Conservation (phyloP, 2,797 vertebrate genomes). For the Synaphobranchus kaupii region DNA sequence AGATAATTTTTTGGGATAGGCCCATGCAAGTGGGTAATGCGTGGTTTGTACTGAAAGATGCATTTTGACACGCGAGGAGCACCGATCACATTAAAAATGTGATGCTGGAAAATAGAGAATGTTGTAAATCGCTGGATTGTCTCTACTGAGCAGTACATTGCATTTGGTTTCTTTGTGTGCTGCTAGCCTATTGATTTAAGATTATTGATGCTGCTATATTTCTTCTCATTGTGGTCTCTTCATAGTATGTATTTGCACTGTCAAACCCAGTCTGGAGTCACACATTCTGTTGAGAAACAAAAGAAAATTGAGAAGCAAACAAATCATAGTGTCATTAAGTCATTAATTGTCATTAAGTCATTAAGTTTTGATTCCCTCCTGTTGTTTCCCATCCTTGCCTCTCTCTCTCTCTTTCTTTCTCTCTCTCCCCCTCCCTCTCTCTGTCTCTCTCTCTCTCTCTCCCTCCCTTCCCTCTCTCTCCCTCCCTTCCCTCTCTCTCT, state of each 20-base stretch:
- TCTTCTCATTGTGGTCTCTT: not conserved
- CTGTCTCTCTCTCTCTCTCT: slow-evolving; percentile 13
- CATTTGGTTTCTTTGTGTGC: not conserved
- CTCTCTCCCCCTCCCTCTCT: not conserved
- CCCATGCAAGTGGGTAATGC: not conserved
- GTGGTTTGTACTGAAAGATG: not conserved
- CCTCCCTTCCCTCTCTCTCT: not conserved
- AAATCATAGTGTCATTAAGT: not conserved
- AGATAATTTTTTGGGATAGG: slow-evolving; percentile 36
- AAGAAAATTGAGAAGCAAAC: not conserved
- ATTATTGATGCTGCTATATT: not conserved
- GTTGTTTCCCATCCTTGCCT: too few species aligned
- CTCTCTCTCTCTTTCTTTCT: not conserved
- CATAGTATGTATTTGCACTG: not conserved
- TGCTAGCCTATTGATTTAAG: not conserved
- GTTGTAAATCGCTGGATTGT: not conserved
- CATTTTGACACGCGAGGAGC: not conserved
- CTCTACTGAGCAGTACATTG: not conserved
- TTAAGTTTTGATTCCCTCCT: too few species aligned
- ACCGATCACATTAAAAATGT: not conserved
- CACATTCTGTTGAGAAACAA: not conserved
- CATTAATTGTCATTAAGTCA: not conserved
- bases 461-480: not conserved
- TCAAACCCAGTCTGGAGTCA: not conserved
- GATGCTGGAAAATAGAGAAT: slow-evolving; percentile 17